Evolutionary conservation across 1,140 invertebrate genomes (phyloP).

Genomic region (Wasmannia auropunctata): DNA sequence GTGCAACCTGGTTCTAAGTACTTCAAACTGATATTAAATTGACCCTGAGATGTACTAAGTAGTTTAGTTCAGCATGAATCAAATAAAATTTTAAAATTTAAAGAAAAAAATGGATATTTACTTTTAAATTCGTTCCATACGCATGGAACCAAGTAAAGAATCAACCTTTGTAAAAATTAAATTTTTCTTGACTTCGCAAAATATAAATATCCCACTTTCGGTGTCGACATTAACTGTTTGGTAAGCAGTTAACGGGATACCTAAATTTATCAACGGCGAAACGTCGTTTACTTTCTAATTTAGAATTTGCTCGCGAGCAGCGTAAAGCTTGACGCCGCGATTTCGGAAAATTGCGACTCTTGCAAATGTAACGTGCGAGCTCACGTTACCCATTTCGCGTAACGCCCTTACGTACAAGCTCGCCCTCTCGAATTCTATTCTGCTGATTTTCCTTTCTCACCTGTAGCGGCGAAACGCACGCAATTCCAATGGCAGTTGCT

Average conservation of each 20-base stretch:
- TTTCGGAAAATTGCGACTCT: slow-evolving; percentile 51
- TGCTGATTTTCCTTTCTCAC: slow-evolving; percentile 69
- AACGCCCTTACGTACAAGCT: not conserved
- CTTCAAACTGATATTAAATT: not conserved
- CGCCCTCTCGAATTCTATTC: slow-evolving; percentile 50
- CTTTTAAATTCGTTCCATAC: not conserved
- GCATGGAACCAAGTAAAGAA: not conserved
- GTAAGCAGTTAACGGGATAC: not conserved
- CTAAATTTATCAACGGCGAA: slow-evolving; percentile 6
- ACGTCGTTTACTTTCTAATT: slow-evolving; percentile 10
- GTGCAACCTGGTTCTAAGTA: not conserved
- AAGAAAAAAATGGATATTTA: not conserved
- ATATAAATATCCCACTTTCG: not conserved
- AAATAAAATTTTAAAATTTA: not conserved
- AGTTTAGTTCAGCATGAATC: not conserved
- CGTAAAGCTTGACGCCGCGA: slow-evolving; percentile 19
- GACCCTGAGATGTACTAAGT: not conserved
- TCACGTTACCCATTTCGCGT: slow-evolving; percentile 22
- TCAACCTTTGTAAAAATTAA: not conserved
- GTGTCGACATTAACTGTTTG: not conserved
- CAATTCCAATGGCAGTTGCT: slow-evolving; percentile 30
- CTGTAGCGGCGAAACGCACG: slow-evolving; percentile 47
- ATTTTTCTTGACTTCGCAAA: not conserved
- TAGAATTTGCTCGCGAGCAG: slow-evolving; percentile 10
- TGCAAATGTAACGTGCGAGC: slow-evolving; percentile 35